Evolutionary conservation across 2,888 invertebrate genomes (phyloP), one percentile per base, ranked within the genome.

Genomic region (Euspilapteryx auroguttella): DNA sequence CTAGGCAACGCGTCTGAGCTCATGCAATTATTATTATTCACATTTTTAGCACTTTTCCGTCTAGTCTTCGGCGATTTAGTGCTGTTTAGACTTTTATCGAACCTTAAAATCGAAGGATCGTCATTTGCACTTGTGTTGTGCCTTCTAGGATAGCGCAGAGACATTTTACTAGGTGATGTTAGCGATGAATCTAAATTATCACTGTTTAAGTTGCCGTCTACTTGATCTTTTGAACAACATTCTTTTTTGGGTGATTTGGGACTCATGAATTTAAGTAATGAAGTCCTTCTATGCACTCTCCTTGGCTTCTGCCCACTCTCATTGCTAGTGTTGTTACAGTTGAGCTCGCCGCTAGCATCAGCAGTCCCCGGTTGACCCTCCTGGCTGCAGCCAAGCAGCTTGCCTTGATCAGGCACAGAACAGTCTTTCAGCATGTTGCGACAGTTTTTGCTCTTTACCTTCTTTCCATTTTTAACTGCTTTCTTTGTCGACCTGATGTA

Each of bases 401-500:
- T 51, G 8, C 35, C 38, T 3, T 44, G 42, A 4, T 50, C 47
- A 24, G 50, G 49, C 5, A 40, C 45, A 4, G 31, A 25, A 31
- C 35, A 43, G 10, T 44, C 8, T 42, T 26, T 40, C 48, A 2
- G 57, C 45, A 32, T 59, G 55, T 31, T 61, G 63, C 2, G 54
- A 45, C n/a, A 59, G 39, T 28, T 49, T 58, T 26, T 52, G 8
- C 46, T 42, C 38, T 61, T 66, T 35, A 46, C 54, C 34, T 61
- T 66, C 20, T 52, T 48, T 12, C 56, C 46, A 31, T 54, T 54
- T 42, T 59, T 69, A 22, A 47, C 44, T 62, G 54, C 10, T 68
- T 37, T 42, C 17, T 73, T 77, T 10, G 75, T 71, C 11, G 76
- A 77, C 17, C 69, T 50, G 15, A 77, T 76, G 34, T 77, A 77